Evolutionary conservation across 2,113 vertebrate species (phyloP).

Genomic region (Cygnus atratus): DNA sequence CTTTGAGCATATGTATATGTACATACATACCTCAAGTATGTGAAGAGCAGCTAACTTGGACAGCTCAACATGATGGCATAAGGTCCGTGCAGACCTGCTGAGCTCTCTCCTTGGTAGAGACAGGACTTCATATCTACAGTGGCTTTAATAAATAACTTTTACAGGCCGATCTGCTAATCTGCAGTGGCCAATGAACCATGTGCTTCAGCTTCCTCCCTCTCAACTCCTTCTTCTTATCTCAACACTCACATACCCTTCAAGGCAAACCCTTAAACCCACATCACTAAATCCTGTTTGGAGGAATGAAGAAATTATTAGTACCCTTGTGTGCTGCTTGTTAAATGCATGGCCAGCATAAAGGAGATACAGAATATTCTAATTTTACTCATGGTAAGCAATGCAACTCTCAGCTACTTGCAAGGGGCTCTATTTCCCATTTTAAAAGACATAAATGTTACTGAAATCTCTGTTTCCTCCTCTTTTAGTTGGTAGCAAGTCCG

Average conservation of each 20-base stretch:
- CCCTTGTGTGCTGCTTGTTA: not conserved
- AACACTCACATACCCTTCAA: not conserved
- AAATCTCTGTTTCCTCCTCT: not conserved
- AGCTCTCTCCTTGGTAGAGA: rapidly evolving
- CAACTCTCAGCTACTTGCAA: not conserved
- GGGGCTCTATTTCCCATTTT: not conserved
- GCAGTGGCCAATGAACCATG: rapidly evolving
- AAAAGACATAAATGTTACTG: not conserved
- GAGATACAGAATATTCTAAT: not conserved
- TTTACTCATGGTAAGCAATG: not conserved
- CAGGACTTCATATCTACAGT: not conserved
- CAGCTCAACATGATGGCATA: not conserved
- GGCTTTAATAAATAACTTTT: not conserved
- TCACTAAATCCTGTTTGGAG: rapidly evolving
- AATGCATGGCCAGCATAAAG: not conserved
- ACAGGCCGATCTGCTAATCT: not conserved
- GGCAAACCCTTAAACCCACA: not conserved
- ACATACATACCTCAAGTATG: too few species aligned
- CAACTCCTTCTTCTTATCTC: not conserved
- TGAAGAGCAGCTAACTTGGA: not conserved
- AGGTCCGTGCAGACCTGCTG: not conserved
- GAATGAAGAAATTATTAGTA: not conserved
- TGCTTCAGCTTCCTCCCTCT: not conserved
- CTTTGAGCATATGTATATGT: not conserved
- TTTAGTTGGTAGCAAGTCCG: not conserved